phyloP scores from a whole-genome alignment of 1,140 invertebrate species.

The Heliconius himera region DNA sequence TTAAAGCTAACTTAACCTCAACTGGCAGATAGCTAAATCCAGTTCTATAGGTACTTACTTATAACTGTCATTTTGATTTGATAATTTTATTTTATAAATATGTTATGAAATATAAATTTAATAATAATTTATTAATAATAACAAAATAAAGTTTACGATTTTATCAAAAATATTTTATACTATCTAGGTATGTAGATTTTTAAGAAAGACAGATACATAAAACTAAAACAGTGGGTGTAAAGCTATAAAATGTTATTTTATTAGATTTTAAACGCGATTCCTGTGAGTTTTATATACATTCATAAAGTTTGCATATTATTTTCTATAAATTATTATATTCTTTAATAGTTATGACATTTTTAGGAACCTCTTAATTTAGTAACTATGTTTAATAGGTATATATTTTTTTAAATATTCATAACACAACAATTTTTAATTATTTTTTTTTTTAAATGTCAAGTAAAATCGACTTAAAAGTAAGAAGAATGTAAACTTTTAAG shows the following conservation, averaged over 20 bases:
- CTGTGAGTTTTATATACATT: neutral
- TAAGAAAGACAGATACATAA: neutral
- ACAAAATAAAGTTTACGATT: neutral
- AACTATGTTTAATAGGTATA: no score
- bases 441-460: no score
- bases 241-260: conserved; percentile 4
- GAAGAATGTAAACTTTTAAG: no score
- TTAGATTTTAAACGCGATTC: neutral
- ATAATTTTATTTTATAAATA: neutral
- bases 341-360: neutral
- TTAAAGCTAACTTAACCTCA: neutral
- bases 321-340: neutral
- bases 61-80: neutral
- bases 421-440: no score
- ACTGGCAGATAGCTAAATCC: neutral
- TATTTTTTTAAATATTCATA: no score
- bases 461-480: no score
- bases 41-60: neutral
- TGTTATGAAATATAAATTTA: neutral
- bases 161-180: neutral
- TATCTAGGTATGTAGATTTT: no score
- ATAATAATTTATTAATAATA: neutral
- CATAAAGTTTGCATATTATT: neutral
- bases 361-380: no score
- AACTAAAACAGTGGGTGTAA: conserved; percentile 8